Base-by-base conservation (phyloP, 2,113 vertebrate genomes). In the Psilopogon haemacephalus region DNA sequence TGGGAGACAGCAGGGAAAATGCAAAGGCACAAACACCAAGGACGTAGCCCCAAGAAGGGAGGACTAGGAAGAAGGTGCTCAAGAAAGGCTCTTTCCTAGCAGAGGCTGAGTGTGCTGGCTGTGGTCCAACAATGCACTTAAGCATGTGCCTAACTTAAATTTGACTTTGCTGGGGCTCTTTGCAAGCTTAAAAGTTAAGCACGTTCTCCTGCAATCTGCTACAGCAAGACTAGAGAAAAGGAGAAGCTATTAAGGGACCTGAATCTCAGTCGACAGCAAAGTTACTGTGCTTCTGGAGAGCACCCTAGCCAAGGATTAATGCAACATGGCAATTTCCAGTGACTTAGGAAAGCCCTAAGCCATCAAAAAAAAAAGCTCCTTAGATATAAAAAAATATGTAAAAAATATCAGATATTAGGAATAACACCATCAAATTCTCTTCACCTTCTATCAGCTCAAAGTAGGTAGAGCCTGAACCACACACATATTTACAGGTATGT, bases 41-140 rank as follows among this genome's bases (percentile, higher is more conserved):
- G 33, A 70, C 1, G 2, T 11, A 89, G 89, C 82, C 91, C 84
- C 72, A 67, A 62, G 74, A 73, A 69, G 35, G 56, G 60, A 91
- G 30, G 42, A 55, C 8, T 8, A 65, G 77, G 84, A 80, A 26
- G 69, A 86, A 85, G 87, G 92, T 35, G 80, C 42, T 88, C 68
- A 63, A 42, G n/a, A 77, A 79, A 77, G 30, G n/a, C 81, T 67
- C 59, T 46, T 42, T 89, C 71, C 82, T n/a, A 48, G 65, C 69
- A 88, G 69, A 88, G 59, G 62, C 55, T 24, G 62, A 88, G 70
- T 5, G 0, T 3, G 26, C 72, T 86, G 85, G 87, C 93, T 88
- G 84, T 62, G 68, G 12, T 91, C 87, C 95, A 91, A 18, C 54
- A 86, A 92, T 94, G 87, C 94, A 96, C 87, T 96, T 95, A 85